Conservation (phyloP, 2,113 vertebrate species). For the Caloenas nicobarica region DNA sequence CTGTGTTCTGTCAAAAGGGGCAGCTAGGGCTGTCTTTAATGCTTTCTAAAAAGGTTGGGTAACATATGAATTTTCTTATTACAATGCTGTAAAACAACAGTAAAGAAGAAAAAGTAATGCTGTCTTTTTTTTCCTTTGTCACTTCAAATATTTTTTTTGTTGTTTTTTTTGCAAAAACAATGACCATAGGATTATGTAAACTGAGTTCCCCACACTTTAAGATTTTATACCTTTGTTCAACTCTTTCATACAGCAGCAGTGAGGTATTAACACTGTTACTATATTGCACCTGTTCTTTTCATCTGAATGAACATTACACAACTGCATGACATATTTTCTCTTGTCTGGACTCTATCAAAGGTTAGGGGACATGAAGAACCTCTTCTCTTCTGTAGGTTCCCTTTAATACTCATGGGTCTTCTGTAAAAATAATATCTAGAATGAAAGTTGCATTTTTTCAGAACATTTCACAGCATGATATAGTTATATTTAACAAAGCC, state of each 20-base stretch:
- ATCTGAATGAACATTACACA: background rate
- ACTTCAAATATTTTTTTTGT: background rate
- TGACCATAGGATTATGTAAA: background rate
- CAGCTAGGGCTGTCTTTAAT: background rate
- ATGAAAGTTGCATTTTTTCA: background rate
- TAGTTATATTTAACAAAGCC: background rate
- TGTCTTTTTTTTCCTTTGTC: background rate
- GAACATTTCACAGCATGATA: background rate
- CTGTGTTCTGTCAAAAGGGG: background rate
- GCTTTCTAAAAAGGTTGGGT: background rate
- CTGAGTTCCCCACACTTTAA: background rate
- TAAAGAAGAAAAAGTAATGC: background rate
- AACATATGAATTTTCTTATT: background rate
- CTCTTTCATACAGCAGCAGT: background rate
- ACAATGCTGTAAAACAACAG: background rate
- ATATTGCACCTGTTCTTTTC: background rate
- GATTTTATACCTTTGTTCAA: background rate
- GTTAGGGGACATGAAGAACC: background rate
- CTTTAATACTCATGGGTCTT: background rate
- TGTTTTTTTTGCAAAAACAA: background rate
- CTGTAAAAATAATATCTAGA: background rate
- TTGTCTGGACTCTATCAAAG: background rate
- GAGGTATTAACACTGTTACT: background rate
- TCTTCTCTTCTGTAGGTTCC: background rate
- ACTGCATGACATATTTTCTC: background rate